Evolutionary conservation across 2,797 vertebrate genomes (phyloP).

Genomic region (Coccyzus lansbergi): DNA sequence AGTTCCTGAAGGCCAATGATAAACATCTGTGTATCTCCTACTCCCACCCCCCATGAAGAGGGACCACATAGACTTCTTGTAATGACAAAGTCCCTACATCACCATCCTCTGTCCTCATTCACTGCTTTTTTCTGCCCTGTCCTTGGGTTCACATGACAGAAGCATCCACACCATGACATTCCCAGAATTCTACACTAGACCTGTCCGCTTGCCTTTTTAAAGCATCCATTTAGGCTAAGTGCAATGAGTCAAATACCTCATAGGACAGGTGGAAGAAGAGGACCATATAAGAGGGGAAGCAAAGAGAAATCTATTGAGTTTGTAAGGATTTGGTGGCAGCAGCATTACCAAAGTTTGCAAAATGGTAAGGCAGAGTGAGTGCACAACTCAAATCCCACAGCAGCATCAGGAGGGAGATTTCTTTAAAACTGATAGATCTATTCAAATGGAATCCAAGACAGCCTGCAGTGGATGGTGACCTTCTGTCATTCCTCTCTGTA

Average conservation of each 20-base stretch:
- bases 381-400: neutral
- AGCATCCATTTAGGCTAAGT: neutral
- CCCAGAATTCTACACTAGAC: neutral
- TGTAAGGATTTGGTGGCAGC: neutral
- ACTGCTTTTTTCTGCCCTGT: neutral
- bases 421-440: neutral
- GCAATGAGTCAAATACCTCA: rapidly evolving
- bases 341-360: neutral
- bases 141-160: rapidly evolving
- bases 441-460: neutral
- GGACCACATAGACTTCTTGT: neutral
- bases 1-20: rapidly evolving
- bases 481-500: neutral
- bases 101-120: neutral
- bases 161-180: neutral
- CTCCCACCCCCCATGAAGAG: neutral
- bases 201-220: neutral
- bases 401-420: neutral
- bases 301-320: neutral
- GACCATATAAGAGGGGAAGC: neutral
- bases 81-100: neutral
- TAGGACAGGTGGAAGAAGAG: neutral
- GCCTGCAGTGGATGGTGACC: neutral
- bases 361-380: neutral
- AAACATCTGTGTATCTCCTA: neutral